A percentile compares a stretch with the other conserved stretches of the same genome.
Evolutionary conservation across 2,888 invertebrate genomes (phyloP).

Genomic region (Petrolisthes cinctipes): DNA sequence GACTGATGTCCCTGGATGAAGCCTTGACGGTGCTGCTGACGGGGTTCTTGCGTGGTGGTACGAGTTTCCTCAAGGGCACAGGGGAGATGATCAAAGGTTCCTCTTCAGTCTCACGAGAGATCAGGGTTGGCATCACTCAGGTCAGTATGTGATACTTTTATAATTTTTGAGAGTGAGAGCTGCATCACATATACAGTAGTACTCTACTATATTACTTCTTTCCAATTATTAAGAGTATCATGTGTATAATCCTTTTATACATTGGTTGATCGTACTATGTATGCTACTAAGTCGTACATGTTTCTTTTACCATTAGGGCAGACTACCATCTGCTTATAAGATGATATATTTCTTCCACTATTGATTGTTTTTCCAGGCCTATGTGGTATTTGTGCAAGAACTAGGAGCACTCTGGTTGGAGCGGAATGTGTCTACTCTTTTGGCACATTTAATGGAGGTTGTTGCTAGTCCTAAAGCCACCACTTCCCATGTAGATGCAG

Average conservation of each 20-base stretch:
- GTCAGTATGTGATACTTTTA: slow-evolving; percentile 71
- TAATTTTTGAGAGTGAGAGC: not conserved
- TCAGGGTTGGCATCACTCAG: slow-evolving; percentile 96
- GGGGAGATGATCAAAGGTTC: slow-evolving; percentile 96
- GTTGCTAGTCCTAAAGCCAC: slow-evolving; percentile 95
- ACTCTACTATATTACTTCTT: not conserved
- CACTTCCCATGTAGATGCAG: slow-evolving; percentile 96
- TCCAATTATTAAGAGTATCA: not conserved
- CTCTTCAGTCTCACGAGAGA: slow-evolving; percentile 92
- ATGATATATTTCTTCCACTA: not conserved
- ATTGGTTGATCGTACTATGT: no score
- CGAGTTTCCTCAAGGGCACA: slow-evolving; percentile 91
- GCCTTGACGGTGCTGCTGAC: slow-evolving; percentile 90
- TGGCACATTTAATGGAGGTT: slow-evolving; percentile 91
- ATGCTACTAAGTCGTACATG: no score
- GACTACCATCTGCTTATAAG: not conserved
- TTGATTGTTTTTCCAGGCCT: slow-evolving; percentile 78
- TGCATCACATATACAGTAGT: not conserved
- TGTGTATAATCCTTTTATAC: not conserved
- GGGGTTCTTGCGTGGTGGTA: slow-evolving; percentile 94
- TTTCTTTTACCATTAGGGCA: not conserved
- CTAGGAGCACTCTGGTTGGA: slow-evolving; percentile 97
- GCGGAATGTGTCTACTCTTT: slow-evolving; percentile 85
- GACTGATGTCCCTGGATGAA: slow-evolving; percentile 87
- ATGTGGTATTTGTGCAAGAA: slow-evolving; percentile 93